phyloP scores from a whole-genome alignment of 2,888 invertebrate genomes.

The Beris chalybata region DNA sequence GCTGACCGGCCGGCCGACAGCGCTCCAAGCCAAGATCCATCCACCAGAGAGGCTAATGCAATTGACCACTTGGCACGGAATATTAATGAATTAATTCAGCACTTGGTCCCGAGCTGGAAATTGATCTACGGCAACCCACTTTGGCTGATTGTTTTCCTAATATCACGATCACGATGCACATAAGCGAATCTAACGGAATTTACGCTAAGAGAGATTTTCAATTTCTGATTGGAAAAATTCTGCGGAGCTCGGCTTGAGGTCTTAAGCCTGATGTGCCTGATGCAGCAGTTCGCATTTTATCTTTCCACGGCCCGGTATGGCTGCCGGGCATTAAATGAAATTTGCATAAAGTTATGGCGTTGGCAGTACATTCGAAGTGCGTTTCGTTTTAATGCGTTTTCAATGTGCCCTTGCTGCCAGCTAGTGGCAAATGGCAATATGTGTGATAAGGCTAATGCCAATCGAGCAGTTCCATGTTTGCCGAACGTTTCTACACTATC shows the following conservation, averaged over 20 bases:
- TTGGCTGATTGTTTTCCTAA: conserved; percentile 28
- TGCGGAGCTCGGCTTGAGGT: conserved; percentile 11
- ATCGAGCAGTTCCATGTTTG: conserved; percentile 6
- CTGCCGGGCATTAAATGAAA: conserved; percentile 9
- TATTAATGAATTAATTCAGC: conserved; percentile 33
- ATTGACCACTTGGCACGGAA: conserved; percentile 27
- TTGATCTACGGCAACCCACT: conserved; percentile 31
- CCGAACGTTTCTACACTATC: conserved; percentile 4
- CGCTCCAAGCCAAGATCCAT: neutral
- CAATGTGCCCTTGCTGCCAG: conserved; percentile 15
- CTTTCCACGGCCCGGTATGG: conserved; percentile 1
- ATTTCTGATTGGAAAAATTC: conserved; percentile 31
- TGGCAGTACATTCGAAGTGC: conserved; percentile 28
- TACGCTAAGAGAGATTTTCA: conserved; percentile 29
- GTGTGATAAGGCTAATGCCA: conserved; percentile 26
- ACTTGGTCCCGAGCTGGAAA: conserved; percentile 14
- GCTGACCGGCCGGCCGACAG: too few species aligned
- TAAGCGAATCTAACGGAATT: conserved; percentile 28
- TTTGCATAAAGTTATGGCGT: conserved; percentile 31
- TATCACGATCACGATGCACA: conserved; percentile 19
- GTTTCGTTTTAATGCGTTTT: conserved; percentile 22
- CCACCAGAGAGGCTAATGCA: conserved; percentile 21
- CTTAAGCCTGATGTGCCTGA: neutral
- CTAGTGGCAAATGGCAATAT: conserved; percentile 4
- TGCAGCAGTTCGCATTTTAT: conserved; percentile 2